These are phyloP conservation scores for Orchestia grillus DNA, from an alignment of 1,140 invertebrate species.

Conservation along the genomic window DNA sequence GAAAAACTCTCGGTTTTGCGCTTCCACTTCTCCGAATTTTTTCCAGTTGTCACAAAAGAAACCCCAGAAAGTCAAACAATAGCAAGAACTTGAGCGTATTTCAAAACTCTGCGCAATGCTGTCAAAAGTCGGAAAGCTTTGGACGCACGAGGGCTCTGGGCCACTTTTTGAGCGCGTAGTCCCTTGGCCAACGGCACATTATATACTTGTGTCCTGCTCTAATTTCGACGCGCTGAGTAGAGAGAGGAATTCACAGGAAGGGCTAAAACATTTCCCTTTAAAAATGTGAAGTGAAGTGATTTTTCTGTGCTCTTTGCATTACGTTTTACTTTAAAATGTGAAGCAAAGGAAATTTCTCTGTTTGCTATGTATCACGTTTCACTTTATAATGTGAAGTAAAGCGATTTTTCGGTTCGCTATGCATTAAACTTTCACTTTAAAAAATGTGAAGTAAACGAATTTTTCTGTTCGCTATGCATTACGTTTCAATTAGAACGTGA, in stretches of 20 bases:
- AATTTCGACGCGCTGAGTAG: not conserved
- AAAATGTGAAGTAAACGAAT: no score
- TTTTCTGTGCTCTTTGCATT: not conserved
- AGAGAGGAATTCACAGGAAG: not conserved
- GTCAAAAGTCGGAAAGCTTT: slow-evolving; percentile 7
- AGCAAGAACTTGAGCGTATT: not conserved
- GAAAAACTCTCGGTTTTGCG: not conserved
- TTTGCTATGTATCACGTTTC: no score
- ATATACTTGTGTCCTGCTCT: no score
- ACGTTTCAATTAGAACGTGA: no score
- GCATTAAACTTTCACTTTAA: no score
- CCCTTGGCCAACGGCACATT: not conserved
- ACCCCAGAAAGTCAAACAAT: not conserved
- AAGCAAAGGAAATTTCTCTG: no score
- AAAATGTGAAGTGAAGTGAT: not conserved
- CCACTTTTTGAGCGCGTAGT: not conserved
- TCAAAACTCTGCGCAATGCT: not conserved
- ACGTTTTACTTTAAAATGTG: not conserved
- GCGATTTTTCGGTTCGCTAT: no score
- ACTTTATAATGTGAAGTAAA: no score
- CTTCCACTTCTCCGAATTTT: not conserved
- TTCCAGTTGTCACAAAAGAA: not conserved
- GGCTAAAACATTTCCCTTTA: not conserved
- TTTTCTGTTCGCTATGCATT: no score
- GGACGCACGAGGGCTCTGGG: not conserved